Evolutionary conservation across 2,888 invertebrate species (phyloP), one percentile per base, ranked within the genome.

Genomic region (Sesamia inferens): DNA sequence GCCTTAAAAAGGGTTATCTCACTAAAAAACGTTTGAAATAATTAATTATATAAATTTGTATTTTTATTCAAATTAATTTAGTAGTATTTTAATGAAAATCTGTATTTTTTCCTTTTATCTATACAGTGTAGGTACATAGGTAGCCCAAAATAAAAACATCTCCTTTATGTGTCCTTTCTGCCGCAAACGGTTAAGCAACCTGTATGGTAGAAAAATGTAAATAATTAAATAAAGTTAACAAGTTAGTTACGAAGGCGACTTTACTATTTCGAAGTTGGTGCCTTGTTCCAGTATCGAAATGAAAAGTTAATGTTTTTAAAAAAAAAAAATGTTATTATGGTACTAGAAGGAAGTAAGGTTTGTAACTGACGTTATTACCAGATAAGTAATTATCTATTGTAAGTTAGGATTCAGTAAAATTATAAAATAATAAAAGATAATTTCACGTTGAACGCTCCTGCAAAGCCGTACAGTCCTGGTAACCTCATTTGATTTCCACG

Each of bases 401-500:
- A 47, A 31, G 47, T 14, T 11, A 16, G 10, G 10, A 2, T n/a
- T 10, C 0, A 24, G 39, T 24, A 58, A 11, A 48, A 58, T 31
- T 31, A 66, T 19, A 47, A 24, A 70, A 62, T 55, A 42, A 6
- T 7, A 1, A 2, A 59, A 6, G 19, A 22, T 24, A 22, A 51
- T n/a, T 5, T 3, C 11, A 14, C 2, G 5, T 24, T 22, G 0
- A 14, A 44, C 47, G 5, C 61, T 64, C 59, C 61, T 72, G 31
- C 24, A 16, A 0, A 3, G 19, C 10, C 19, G 7, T 72, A 8
- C 6, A 44, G 19, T 61, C 79, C 83, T 65, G 42, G 83, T 79
- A 69, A 2, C 48, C 42, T 64, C 63, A 54, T 58, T 31, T 55
- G 10, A n/a, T 58, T 47, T 14, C 16, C 5, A 14, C n/a, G n/a